These are phyloP conservation scores for Nyctibius grandis DNA, from an alignment of 2,797 vertebrate species.

Conservation along the genomic window DNA sequence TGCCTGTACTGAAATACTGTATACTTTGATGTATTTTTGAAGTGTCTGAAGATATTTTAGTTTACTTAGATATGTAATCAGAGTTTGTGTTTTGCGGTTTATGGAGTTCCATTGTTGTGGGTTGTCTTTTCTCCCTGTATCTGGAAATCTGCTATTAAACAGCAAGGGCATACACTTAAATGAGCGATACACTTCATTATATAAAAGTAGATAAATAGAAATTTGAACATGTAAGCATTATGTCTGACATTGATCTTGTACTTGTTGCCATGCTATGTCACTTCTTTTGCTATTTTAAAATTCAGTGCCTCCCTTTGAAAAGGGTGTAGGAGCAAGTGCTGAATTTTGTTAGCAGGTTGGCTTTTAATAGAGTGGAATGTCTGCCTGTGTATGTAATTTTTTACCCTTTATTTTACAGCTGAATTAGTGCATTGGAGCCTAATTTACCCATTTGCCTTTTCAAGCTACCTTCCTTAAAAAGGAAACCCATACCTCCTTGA, in stretches of 20 bases:
- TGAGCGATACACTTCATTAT: not conserved
- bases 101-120: not conserved
- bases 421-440: not conserved
- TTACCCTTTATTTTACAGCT: not conserved
- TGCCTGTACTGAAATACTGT: not conserved
- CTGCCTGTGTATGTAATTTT: not conserved
- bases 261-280: slow-evolving; percentile 45
- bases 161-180: not conserved
- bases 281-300: slow-evolving; percentile 41
- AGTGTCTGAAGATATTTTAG: not conserved
- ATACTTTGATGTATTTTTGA: not conserved
- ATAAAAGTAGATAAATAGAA: slow-evolving; percentile 25
- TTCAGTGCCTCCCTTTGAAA: slow-evolving; percentile 6
- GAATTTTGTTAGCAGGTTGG: slow-evolving; percentile 22
- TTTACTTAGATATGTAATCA: not conserved
- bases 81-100: not conserved
- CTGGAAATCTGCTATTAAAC: not conserved
- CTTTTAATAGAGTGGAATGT: slow-evolving; percentile 36
- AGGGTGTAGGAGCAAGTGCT: slow-evolving; percentile 40
- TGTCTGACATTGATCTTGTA: slow-evolving; percentile 43
- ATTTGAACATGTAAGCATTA: not conserved
- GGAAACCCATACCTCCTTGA: not conserved
- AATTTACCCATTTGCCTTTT: not conserved
- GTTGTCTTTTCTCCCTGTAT: not conserved
- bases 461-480: not conserved